Evolutionary conservation across 2,888 invertebrate species (phyloP).

Genomic region (Pyrocoelia pectoralis): DNA sequence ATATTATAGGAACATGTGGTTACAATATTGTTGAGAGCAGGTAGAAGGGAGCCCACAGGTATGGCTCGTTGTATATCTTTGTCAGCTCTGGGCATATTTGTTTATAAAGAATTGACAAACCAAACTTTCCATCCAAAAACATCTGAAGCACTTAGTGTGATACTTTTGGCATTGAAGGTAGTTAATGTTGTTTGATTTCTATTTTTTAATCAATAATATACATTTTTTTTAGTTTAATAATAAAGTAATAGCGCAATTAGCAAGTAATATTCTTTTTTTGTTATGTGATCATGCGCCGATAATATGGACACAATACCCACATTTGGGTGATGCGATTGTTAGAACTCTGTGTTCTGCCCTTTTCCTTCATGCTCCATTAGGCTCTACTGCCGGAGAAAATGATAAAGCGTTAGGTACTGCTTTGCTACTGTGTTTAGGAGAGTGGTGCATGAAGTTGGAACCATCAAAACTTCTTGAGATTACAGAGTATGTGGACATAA

Average conservation of each 20-base stretch:
- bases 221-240: conserved; percentile 73
- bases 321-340: conserved; percentile 66
- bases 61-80: conserved; percentile 89
- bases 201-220: not conserved
- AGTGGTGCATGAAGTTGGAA: conserved; percentile 91
- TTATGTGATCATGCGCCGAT: conserved; percentile 81
- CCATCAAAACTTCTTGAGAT: conserved; percentile 68
- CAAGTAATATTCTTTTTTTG: conserved; percentile 80
- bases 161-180: conserved; percentile 75
- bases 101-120: conserved; percentile 71
- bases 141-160: conserved; percentile 72
- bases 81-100: conserved; percentile 81
- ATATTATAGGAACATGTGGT: conserved; percentile 80
- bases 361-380: conserved; percentile 63
- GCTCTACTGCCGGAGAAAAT: conserved; percentile 63
- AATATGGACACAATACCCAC: conserved; percentile 76
- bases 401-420: conserved; percentile 81
- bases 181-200: conserved; percentile 9
- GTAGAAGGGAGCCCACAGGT: conserved; percentile 87
- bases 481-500: conserved; percentile 58
- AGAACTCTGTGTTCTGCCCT: conserved; percentile 61
- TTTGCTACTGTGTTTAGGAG: conserved; percentile 87
- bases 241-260: conserved; percentile 82
- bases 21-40: conserved; percentile 85
- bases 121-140: conserved; percentile 70